A percentile compares a stretch with the other conserved stretches of the same genome.
Evolutionary conservation across 2,113 vertebrate genomes (phyloP).

Genomic region (Hippocampus comes): DNA sequence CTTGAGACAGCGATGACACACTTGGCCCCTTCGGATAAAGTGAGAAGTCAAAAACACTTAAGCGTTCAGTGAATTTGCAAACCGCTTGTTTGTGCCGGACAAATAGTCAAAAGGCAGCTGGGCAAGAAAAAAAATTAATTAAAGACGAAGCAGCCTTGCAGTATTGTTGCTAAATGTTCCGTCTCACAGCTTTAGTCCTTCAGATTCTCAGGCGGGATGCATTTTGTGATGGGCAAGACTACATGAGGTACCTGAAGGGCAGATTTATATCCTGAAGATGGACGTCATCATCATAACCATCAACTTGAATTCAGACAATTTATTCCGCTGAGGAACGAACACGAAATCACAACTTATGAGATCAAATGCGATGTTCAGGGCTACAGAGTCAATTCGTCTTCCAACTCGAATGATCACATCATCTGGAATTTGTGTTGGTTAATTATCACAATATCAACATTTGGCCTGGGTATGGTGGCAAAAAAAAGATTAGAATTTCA

Average conservation of each 20-base stretch:
- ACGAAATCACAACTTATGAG: neutral
- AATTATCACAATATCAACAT: neutral
- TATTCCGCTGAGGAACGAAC: neutral
- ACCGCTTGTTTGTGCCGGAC: neutral
- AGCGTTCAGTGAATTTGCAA: neutral
- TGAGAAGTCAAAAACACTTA: neutral
- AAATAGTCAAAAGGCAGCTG: conserved; percentile 1
- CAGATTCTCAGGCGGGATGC: conserved; percentile 4
- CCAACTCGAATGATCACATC: conserved; percentile 1
- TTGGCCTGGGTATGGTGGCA: neutral
- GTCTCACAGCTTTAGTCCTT: conserved; percentile 19
- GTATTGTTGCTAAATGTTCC: conserved; percentile 21
- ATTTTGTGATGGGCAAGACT: neutral
- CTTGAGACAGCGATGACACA: neutral
- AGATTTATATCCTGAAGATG: conserved; percentile 14
- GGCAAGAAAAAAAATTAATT: neutral
- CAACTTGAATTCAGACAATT: conserved; percentile 8
- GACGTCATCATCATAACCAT: neutral
- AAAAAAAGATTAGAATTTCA: neutral
- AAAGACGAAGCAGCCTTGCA: neutral
- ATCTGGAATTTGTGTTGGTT: conserved; percentile 15
- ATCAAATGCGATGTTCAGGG: neutral
- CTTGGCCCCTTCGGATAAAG: conserved; percentile 5
- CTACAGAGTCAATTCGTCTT: too few species aligned
- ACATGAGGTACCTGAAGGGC: neutral